Base-by-base conservation (phyloP, 2,797 vertebrate genomes). In the Lerista edwardsae region DNA sequence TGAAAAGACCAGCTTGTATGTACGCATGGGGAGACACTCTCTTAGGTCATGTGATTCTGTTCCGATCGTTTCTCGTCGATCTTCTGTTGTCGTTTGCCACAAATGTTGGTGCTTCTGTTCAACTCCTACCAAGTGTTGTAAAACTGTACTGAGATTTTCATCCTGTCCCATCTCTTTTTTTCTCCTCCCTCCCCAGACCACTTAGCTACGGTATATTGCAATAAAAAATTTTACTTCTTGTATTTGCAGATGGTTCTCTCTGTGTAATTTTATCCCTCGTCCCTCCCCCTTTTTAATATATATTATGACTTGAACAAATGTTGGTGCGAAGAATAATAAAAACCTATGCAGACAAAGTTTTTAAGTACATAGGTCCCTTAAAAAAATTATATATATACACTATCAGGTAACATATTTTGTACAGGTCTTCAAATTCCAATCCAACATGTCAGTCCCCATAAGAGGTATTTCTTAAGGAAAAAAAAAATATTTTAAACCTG, bases 401-500 rank as follows among this genome's bases (percentile, higher is more conserved):
- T 94, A 94, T 95, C 94, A 75, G 84, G 89, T 85, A 90, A 88
- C 92, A 72, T 83, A 65, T 86, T 74, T n/a, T 90, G 94, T 92
- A 94, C 94, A 89, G 93, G 93, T 90, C 95, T 93, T 71, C 55
- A 71, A 87, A 90, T 88, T 82, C 90, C 84, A 83, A 39, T 81
- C 51, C 85, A 92, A 90, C 88, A 3, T 91, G 90, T 91, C 93
- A 11, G 92, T 80, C 90, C 93, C 93, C 94, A 27, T 95, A 89
- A 91, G 90, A 96, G 92, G 93, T 94, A 92, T 93, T 97, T 97
- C 96, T 93, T 59, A 68, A 10, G 73, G 27, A 23, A 11, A 95
- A 95, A n/a, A n/a, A 34, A 95, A 96, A 93, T 95, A 97, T 94
- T 97, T 97, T 96, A 97, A 98, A 97, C 97, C 97, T 97, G 97